Conservation (phyloP, 2,888 invertebrate species). For the Helleia helle region DNA sequence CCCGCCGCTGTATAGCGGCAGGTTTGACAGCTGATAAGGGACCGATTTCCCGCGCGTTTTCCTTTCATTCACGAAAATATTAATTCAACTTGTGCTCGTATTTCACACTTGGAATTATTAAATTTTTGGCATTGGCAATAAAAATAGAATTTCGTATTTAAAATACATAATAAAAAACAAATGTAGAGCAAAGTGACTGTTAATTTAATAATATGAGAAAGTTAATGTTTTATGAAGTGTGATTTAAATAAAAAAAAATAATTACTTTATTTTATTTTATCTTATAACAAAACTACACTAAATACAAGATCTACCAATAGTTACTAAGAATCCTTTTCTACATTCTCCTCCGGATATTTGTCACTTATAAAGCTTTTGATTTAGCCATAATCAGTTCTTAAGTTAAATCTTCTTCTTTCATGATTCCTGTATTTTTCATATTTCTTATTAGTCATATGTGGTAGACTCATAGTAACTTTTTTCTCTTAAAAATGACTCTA, state of each 20-base stretch:
- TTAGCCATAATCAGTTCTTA: constrained; percentile 81
- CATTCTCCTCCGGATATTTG: constrained; percentile 76
- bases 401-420: constrained; percentile 75
- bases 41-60: constrained; percentile 24
- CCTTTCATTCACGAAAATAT: background rate
- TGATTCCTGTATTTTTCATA: constrained; percentile 81
- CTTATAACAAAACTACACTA: constrained; percentile 21
- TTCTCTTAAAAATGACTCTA: constrained; percentile 77
- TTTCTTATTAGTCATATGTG: constrained; percentile 77
- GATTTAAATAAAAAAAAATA: no score
- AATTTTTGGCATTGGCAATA: no score
- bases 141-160: no score
- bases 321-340: constrained; percentile 31
- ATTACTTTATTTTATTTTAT: no score
- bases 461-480: constrained; percentile 78
- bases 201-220: no score
- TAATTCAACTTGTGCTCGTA: background rate
- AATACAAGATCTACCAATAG: background rate
- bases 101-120: no score
- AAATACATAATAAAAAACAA: no score
- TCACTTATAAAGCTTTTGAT: constrained; percentile 82
- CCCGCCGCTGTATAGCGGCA: constrained; percentile 54
- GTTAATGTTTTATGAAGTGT: no score
- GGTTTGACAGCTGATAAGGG: constrained; percentile 63
- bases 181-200: no score